Evolutionary conservation across 2,888 invertebrate species (phyloP).

Genomic region (Mesopsocus fuscifrons): DNA sequence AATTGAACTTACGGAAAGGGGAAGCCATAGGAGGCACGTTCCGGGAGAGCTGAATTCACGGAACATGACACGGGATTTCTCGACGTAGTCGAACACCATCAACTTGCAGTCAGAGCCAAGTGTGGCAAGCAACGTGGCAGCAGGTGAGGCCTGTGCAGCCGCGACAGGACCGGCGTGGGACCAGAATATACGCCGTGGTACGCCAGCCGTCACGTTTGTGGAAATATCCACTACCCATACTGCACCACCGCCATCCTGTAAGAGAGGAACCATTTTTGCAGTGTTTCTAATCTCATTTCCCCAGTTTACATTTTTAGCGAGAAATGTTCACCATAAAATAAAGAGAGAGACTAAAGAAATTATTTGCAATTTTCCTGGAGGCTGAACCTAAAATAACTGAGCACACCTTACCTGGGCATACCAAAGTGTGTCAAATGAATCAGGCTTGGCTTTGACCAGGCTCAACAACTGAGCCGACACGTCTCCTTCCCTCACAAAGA

Average conservation of each 20-base stretch:
- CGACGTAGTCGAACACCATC: conserved; percentile 48
- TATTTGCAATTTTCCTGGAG: too few relatives aligned
- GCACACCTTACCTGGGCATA: conserved; percentile 53
- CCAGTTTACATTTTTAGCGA: too few relatives aligned
- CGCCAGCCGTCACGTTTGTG: conserved; percentile 21
- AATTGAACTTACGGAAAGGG: conserved; percentile 34
- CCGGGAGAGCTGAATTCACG: conserved; percentile 39
- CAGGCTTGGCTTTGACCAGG: conserved; percentile 29
- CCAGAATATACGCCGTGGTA: conserved; percentile 30
- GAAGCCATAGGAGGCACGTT: conserved; percentile 42
- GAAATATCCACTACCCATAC: conserved; percentile 54
- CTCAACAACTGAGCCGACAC: conserved; percentile 30
- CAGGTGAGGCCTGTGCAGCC: conserved; percentile 47
- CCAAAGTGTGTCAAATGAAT: conserved; percentile 30
- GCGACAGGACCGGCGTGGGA: conserved; percentile 60
- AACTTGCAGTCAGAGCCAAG: conserved; percentile 55
- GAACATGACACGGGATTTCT: conserved; percentile 36
- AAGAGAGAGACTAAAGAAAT: too few relatives aligned
- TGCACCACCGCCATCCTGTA: conserved; percentile 68
- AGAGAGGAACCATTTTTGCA: too few relatives aligned
- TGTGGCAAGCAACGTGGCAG: conserved; percentile 47
- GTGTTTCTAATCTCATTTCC: too few relatives aligned
- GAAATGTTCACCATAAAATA: too few relatives aligned
- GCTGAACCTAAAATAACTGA: too few relatives aligned
- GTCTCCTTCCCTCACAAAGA: conserved; percentile 33